A percentile compares a stretch with the other conserved stretches of the same genome.
Conservation (phyloP, 1,140 invertebrate genomes). For the Eurytemora carolleeae region DNA sequence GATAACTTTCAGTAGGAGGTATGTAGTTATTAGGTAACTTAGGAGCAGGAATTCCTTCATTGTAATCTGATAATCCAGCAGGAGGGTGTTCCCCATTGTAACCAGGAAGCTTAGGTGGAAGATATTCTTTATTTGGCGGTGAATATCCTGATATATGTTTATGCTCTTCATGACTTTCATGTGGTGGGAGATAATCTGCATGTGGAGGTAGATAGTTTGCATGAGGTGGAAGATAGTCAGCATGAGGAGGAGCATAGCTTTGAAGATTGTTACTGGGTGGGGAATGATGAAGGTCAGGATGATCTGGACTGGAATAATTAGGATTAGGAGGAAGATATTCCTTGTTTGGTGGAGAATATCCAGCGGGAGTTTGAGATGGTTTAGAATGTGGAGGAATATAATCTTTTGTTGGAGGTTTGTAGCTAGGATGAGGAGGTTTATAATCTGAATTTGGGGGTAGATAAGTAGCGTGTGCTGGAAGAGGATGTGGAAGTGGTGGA, state of each 20-base stretch:
- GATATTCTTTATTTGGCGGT: background rate
- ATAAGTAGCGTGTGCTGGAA: background rate
- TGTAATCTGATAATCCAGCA: too few relatives aligned
- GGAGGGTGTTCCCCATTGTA: too few relatives aligned
- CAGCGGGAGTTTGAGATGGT: too few relatives aligned
- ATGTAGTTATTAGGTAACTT: too few relatives aligned
- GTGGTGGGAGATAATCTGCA: background rate
- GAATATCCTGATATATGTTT: background rate
- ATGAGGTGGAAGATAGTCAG: background rate
- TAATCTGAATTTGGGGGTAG: background rate
- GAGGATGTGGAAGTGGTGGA: background rate
- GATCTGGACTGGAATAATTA: too few relatives aligned
- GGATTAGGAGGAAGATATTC: background rate
- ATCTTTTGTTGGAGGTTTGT: background rate
- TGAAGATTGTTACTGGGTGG: too few relatives aligned
- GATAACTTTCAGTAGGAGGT: too few relatives aligned
- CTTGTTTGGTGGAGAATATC: too few relatives aligned
- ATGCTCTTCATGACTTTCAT: background rate
- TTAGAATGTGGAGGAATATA: too few relatives aligned
- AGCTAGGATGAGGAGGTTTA: background rate
- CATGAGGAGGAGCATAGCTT: background rate
- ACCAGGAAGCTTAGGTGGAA: too few relatives aligned
- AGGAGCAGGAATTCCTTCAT: too few relatives aligned
- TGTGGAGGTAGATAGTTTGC: background rate
- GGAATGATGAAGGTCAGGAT: background rate